Base-by-base conservation (phyloP, 1,140 invertebrate genomes). In the Mercenaria mercenaria region DNA sequence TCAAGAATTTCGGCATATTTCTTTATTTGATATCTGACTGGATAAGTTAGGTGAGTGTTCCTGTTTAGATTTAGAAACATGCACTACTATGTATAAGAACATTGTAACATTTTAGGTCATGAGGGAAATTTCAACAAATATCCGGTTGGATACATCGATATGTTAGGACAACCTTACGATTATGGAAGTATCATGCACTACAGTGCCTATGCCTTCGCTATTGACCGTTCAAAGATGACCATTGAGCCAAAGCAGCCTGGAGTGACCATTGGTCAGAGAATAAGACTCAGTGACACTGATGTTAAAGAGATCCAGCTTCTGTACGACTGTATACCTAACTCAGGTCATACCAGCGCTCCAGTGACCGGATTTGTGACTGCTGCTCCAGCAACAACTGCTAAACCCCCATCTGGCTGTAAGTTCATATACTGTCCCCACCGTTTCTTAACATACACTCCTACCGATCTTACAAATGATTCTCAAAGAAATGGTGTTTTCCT, bases 121-220 rank as follows among this genome's bases (percentile, higher is more conserved):
- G 84, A 88, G 67, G 79, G 86, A 47, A 94, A 94, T 84, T 95
- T 94, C 67, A 86, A 91, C 34, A 93, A 93, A 47, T 93, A 92
- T 79, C 47, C 79, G 10, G 39, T 26, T 20, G 88, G 80, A 11
- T 89, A 92, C 67, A 90, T 91, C 64, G 90, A 92, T 77, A 92
- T 89, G 29, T 56, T 92, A 23, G 92, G 92, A 50, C 84, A 95
- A 69, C 97, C 98, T 0, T 99, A 99, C 93, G 99, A 99, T 95
- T 99, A 99, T 91, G 93, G 93, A 13, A 95, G 94, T 37, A 99
- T 99, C 90, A 99, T 99, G 99, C 99, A 99, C 94, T 99, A 99
- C 95, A 98, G 98, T 0, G 97, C 98, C 50, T 99, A 99, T 93
- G 0, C 99, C 99, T 96, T 95, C 96, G 41, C 43, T 47, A 47